Base-by-base conservation (phyloP, 2,888 invertebrate genomes). In the Heliothis peltigera region DNA sequence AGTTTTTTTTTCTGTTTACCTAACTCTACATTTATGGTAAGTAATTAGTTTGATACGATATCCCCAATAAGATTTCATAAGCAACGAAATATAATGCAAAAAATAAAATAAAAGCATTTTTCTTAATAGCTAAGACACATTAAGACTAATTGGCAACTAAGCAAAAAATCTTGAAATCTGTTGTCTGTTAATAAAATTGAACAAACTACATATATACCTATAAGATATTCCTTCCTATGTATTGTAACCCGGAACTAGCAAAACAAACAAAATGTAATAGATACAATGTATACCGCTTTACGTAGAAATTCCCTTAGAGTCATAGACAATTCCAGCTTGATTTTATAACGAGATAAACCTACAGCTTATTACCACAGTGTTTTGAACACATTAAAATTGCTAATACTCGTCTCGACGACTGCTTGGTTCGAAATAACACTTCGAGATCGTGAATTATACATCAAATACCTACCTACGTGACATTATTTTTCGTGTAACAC, bases 371-470 rank as follows among this genome's bases (percentile, higher is more conserved):
- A 81, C 77, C 81, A 74, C 79, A 81, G 77, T 81, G 83, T 84
- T 84, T 85, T 77, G 76, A 83, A 75, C 79, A 77, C 73, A 86
- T 87, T 86, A 82, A 82, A 84, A 83, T 83, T 87, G 83, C 81
- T 83, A 84, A 85, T 84, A 71, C 67, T 78, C 69, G 74, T 82
- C 79, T 77, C 69, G 74, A 70, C 74, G 76, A 70, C 80, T 69
- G 58, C 81, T 80, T 64, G 73, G 69, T 75, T 77, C 64, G 70
- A 77, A 75, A 83, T 84, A 80, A 81, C 75, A 81, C 76, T 66
- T 75, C 61, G 52, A 61, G 66, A 80, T 75, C 75, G 72, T 79
- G 75, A 71, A 76, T 76, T 74, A 63, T 76, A 76, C 70, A 65
- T 75, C 55, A 68, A 67, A 68, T 75, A 59, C 57, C 70, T 77